Evolutionary conservation across 2,888 invertebrate species (phyloP), one percentile per base, ranked within the genome.

Genomic region (Melipona bicolor): DNA sequence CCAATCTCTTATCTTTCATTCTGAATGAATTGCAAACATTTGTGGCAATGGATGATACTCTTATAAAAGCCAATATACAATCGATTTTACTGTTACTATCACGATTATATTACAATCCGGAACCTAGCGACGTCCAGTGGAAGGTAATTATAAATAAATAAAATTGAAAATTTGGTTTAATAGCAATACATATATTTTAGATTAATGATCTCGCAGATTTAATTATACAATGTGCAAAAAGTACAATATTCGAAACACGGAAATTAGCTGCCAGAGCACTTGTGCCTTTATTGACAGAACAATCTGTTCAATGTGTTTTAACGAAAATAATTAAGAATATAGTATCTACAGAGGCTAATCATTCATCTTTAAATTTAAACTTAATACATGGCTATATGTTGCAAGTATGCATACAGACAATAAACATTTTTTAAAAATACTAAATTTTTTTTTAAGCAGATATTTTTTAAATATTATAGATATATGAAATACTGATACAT

Each of bases 21-120:
- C 90, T 96, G 54, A 87, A 94, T 32, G 95, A 96, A 90, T 91
- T 96, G 21, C 86, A 89, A 75, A 88, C 86, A 56, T 94, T 93
- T 50, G 88, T 90, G 4, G 83, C 86, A n/a, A 87, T 89, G 52
- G 95, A 90, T 91, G 93, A 94, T 85, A 94, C 93, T 87, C 94
- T 94, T 15, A 94, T 95, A 77, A 96, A 97, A 82, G 96, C 97
- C 0, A 95, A 96, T 9, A 94, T 98, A 83, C 97, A 97, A 95
- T 97, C 98, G 0, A 95, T 97, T 67, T 95, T 99, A 85, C 94
- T 98, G 91, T 95, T 99, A 79, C 95, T 99, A 73, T 96, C 97
- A 3, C 95, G 98, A 54, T 95, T 99, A 6, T 97, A 97, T 94
- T 97, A 98, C 1, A 94, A 96, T 71, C 83, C 79, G 11, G 97